A percentile compares a stretch with the other conserved stretches of the same genome.
Evolutionary conservation across 1,140 invertebrate genomes (phyloP).

Genomic region (Drosophila nikananu): DNA sequence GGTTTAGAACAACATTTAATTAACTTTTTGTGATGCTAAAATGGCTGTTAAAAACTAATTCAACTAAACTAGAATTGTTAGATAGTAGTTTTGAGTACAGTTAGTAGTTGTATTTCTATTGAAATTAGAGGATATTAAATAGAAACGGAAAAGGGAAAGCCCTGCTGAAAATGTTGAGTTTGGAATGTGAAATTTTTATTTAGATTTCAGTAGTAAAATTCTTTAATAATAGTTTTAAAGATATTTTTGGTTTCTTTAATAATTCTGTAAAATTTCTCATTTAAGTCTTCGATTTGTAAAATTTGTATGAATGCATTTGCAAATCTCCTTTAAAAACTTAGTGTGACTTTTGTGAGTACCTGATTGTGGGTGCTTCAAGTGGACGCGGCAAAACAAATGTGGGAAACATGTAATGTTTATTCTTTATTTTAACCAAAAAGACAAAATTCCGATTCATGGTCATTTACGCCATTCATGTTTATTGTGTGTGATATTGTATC

Average conservation of each 20-base stretch:
- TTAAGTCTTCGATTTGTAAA: too few relatives aligned
- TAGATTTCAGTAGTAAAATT: background rate
- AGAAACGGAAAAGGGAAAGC: constrained; percentile 20
- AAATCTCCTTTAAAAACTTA: background rate
- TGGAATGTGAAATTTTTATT: background rate
- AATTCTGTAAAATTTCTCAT: background rate
- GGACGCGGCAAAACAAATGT: constrained; percentile 71
- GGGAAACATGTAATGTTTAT: constrained; percentile 34
- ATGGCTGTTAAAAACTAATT: constrained; percentile 12
- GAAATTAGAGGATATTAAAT: background rate
- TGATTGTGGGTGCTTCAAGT: constrained; percentile 24
- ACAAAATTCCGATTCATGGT: constrained; percentile 72
- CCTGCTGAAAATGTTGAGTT: background rate
- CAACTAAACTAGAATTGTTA: constrained; percentile 32
- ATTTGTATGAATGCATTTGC: background rate
- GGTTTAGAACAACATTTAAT: constrained; percentile 60
- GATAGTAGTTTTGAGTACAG: constrained; percentile 14
- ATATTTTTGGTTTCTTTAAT: background rate
- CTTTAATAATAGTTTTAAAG: too few relatives aligned
- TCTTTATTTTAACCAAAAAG: constrained; percentile 1
- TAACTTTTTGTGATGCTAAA: constrained; percentile 42
- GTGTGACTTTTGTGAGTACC: constrained; percentile 12
- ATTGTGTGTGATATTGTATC: constrained; percentile 31
- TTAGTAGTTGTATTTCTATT: constrained; percentile 13
- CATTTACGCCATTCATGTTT: constrained; percentile 60